These are phyloP conservation scores for Drosophila pandora DNA, from an alignment of 1,140 invertebrate species.

Conservation along the genomic window DNA sequence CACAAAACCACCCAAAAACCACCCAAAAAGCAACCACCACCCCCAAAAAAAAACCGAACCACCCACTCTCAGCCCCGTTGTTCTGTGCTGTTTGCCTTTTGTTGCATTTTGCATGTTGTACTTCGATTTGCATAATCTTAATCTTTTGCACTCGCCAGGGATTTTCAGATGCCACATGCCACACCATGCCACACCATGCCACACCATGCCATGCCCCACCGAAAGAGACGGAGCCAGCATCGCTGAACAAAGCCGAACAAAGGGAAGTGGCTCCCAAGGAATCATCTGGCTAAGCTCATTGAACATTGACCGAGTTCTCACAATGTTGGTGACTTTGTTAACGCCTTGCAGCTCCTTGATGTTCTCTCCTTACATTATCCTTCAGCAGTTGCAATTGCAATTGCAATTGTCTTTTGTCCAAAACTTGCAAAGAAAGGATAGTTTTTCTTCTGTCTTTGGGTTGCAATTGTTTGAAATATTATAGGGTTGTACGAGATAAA, in stretches of 20 bases:
- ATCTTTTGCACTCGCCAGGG: conserved; percentile 69
- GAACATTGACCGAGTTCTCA: conserved; percentile 9
- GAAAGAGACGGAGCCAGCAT: background rate
- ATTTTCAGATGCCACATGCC: conserved; percentile 34
- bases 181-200: conserved; percentile 10
- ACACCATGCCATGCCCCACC: background rate
- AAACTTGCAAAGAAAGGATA: background rate
- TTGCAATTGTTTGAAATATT: no score
- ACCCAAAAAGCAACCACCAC: background rate
- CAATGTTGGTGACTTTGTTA: background rate
- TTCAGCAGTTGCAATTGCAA: background rate
- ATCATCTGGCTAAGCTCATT: conserved; percentile 18
- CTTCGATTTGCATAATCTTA: conserved; percentile 76
- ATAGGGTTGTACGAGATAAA: no score
- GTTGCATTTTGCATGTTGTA: conserved; percentile 76
- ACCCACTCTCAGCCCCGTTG: conserved; percentile 4
- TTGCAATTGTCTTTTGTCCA: background rate
- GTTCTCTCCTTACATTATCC: background rate
- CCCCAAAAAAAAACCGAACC: background rate
- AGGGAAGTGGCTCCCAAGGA: conserved; percentile 13
- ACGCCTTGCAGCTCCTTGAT: background rate
- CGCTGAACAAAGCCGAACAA: conserved; percentile 15
- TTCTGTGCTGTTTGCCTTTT: conserved; percentile 51
- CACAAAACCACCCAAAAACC: background rate
- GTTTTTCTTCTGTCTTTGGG: no score